Base-by-base conservation (phyloP, 2,888 invertebrate genomes). In the Thecocarcelia acutangulata region DNA sequence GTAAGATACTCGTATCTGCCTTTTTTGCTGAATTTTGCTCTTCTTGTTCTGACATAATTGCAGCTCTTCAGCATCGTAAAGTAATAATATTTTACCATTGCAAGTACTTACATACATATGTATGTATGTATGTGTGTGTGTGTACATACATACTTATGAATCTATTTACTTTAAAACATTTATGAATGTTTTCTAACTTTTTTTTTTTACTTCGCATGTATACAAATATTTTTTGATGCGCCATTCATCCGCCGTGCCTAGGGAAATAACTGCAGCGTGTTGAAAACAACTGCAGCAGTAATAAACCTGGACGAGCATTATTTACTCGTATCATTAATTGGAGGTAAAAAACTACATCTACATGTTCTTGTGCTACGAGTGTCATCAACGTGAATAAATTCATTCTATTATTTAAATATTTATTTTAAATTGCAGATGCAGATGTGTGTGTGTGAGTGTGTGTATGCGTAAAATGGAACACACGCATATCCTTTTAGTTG, bases 341-440 rank as follows among this genome's bases (percentile, higher is more conserved):
- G 21, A 46, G 21, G 63, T 68, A 37, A 37, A 33, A 21, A 17
- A n/a, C n/a, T 68, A 59, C 50, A n/a, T n/a, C n/a, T 63, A 63
- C 54, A 24, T 33, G 50, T 50, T 9, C n/a, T 50, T 64, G 37
- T 37, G 40, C 21, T 19, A 52, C 64, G 56, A 64, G 42, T 66
- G 72, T 44, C 50, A 58, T 28, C 42, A 61, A 52, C 52, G 44
- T 63, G 61, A 52, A 70, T 63, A 50, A 46, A 66, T 66, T 24
- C 33, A 73, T 59, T 44, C 44, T 44, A 68, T 64, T 58, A 70
- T 74, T 66, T 46, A 59, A 74, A 73, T 40, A 52, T 68, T 66
- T 66, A 50, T 58, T 61, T 61, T 37, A 42, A 52, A 68, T 61
- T 54, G 79, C 1, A 15, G 37, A 6, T 17, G 15, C 46, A 9